Conservation (phyloP, 1,140 invertebrate genomes). For the Vanessa atalanta region DNA sequence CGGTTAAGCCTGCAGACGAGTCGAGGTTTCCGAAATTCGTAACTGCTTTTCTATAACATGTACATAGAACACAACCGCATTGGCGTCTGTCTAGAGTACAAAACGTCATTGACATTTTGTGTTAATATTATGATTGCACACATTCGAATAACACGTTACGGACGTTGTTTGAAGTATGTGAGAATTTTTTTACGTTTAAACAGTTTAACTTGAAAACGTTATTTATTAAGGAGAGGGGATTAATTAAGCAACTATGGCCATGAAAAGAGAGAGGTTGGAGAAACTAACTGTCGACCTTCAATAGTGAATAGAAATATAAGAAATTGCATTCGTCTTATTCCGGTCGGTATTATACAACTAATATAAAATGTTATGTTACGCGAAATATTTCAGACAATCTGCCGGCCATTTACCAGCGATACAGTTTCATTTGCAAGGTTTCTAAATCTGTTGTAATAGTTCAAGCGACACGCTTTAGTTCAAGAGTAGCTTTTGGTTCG, state of each 20-base stretch:
- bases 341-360: not conserved
- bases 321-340: too few relatives aligned
- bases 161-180: too few relatives aligned
- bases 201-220: too few relatives aligned
- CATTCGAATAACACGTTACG: too few relatives aligned
- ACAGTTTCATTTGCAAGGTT: not conserved
- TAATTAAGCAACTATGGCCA: too few relatives aligned
- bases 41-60: slow-evolving; percentile 15
- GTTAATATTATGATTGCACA: not conserved
- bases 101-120: not conserved
- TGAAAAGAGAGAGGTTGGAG: too few relatives aligned
- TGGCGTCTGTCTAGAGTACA: not conserved
- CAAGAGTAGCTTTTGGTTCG: not conserved
- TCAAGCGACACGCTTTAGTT: slow-evolving; percentile 4
- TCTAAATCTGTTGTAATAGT: slow-evolving; percentile 3
- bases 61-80: slow-evolving; percentile 1
- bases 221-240: too few relatives aligned
- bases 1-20: slow-evolving; percentile 35
- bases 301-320: too few relatives aligned
- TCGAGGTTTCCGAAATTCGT: slow-evolving; percentile 22
- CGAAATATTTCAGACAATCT: not conserved
- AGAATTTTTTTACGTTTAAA: too few relatives aligned
- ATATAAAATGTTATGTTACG: not conserved
- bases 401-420: not conserved
- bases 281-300: too few relatives aligned